Evolutionary conservation across 2,113 vertebrate genomes (phyloP), one percentile per base, ranked within the genome.

Genomic region (Pogonocichla stellata): DNA sequence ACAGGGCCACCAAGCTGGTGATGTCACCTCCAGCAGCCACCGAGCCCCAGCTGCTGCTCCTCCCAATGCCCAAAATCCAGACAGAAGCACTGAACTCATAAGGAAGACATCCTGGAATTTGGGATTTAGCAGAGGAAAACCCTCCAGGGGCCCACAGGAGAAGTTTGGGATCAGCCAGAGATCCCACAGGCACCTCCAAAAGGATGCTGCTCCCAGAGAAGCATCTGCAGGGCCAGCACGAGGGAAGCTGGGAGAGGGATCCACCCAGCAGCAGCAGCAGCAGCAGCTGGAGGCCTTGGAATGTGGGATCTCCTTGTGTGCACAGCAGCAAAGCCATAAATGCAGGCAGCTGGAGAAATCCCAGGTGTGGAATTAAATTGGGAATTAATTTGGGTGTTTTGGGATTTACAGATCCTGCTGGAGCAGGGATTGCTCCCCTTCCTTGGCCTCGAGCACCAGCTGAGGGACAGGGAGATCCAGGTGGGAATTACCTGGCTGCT

Each of bases 1-100:
- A 1, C 24, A 3, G 64, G 56, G 43, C 17, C 79, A 19, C n/a
- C 0, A 0, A 38, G 24, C 23, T 23, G 29, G 1, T 2, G 5
- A 2, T 50, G 72, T 0, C 62, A 48, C 8, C 47, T 67, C 53
- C 6, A 4, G 70, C 22, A n/a, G 47, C 56, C 28, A 40, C 15
- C 1, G 8, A n/a, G 42, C 34, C n/a, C 34, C 31, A 14, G 15
- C 1, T 26, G 19, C 54, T 62, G 42, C 38, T 66, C 77, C 78
- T 48, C 26, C 8, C 5, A 24, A 4, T 2, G 16, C 34, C 71
- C 69, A 14, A 80, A 74, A 50, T 5, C 6, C 2, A 38, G 51
- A 10, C 18, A 34, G 23, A 12, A 66, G 25, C 40, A 12, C 77
- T 8, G 33, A 57, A 50, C 53, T 67, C 38, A 5, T 4, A 2